Evolutionary conservation across 2,797 vertebrate species (phyloP).

Genomic region (Gallinago stenura): DNA sequence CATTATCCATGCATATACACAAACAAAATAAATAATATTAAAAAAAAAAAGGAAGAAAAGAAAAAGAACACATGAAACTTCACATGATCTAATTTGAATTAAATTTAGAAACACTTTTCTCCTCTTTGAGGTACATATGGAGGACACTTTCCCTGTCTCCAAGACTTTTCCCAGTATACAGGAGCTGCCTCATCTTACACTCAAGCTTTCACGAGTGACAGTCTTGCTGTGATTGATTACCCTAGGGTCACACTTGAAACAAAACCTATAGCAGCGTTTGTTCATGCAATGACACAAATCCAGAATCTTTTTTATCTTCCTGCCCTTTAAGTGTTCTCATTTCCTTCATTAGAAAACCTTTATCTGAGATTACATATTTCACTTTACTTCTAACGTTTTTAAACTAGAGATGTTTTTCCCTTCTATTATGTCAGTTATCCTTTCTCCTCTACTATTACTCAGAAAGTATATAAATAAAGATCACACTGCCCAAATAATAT

Average conservation of each 20-base stretch:
- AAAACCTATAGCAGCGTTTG: background rate
- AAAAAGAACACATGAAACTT: background rate
- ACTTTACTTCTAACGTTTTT: background rate
- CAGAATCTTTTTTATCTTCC: background rate
- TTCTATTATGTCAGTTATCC: background rate
- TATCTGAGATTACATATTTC: background rate
- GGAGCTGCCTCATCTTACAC: background rate
- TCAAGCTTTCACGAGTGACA: background rate
- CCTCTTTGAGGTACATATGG: background rate
- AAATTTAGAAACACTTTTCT: background rate
- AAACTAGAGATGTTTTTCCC: background rate
- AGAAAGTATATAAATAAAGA: constrained; percentile 44
- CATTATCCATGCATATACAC: background rate
- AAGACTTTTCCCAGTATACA: background rate
- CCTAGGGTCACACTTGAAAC: background rate
- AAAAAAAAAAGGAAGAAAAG: background rate
- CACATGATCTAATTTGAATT: background rate
- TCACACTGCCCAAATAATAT: constrained; percentile 7
- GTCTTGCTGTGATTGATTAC: background rate
- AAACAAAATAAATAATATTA: background rate
- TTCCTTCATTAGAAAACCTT: background rate
- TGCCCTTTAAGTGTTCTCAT: background rate
- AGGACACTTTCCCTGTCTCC: background rate
- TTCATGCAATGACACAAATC: background rate
- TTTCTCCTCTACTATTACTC: constrained; percentile 14